Base-by-base conservation (phyloP, 2,797 vertebrate species). In the Clarias pachynema region DNA sequence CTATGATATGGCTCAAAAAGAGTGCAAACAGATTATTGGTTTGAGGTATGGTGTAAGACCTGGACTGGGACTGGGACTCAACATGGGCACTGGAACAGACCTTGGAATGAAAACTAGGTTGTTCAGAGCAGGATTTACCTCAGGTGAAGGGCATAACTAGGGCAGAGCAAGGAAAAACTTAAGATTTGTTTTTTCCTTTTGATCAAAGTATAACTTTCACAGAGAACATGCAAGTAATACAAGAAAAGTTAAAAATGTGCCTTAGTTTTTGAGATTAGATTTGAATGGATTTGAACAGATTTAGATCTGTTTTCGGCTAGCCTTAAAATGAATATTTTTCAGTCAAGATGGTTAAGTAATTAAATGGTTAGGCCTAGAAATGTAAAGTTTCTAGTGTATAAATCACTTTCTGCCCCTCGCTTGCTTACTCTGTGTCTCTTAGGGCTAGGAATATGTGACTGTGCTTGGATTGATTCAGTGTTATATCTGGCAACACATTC, bases 401-500 rank as follows among this genome's bases (percentile, higher is more conserved):
- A 78, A 75, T 74, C 69, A 66, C 37, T 75, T 70, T 72, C 14
- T 62, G 69, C 34, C 16, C 69, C n/a, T 75, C 53, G 14, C 69
- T 72, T 44, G 59, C 66, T 83, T 37, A 72, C 44, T 78, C 79
- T 34, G n/a, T 80, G 56, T 84, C 84, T 86, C 44, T 84, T 72
- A 83, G 84, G 63, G 59, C 85, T 40, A 87, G 63, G 40, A 82
- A 87, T 87, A 86, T 85, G 81, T 85, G 66, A 80, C 84, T 84
- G 82, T 83, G 86, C 85, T 83, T 90, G 78, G 87, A 90, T 86
- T 89, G 87, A 90, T 89, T 82, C 66, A 56, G 84, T 22, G 79
- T 86, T 87, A 90, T 88, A 87, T 89, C 86, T 85, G 81, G 89
- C 66, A 86, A 79, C 72, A 86, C 85, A 89, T 90, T 89, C 73